Conservation (phyloP, 2,888 invertebrate species). For the Oconnorella tubifera region DNA sequence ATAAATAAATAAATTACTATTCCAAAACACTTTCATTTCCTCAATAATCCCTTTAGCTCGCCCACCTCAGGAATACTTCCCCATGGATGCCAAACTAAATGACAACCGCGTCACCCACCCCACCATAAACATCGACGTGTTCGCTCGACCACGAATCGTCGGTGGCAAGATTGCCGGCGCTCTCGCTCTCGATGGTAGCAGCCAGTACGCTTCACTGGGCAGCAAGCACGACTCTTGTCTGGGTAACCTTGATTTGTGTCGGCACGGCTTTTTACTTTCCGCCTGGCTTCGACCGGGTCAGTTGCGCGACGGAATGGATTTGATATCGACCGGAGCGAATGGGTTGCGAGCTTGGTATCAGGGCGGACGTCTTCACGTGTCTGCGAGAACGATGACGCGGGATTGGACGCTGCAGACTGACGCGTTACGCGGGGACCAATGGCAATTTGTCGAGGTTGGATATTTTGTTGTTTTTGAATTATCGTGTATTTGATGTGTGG, state of each 20-base stretch:
- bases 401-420: slow-evolving; percentile 26
- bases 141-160: slow-evolving; percentile 40
- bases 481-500: slow-evolving; percentile 1
- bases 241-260: slow-evolving; percentile 43
- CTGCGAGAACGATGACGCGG: slow-evolving; percentile 23
- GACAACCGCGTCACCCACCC: slow-evolving; percentile 37
- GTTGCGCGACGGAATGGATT: slow-evolving; percentile 40
- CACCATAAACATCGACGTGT: slow-evolving; percentile 35
- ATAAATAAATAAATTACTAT: no score
- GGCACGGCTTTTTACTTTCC: slow-evolving; percentile 27
- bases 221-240: slow-evolving; percentile 42
- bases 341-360: slow-evolving; percentile 44
- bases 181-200: slow-evolving; percentile 41
- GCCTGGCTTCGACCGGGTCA: slow-evolving; percentile 32
- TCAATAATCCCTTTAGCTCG: no score
- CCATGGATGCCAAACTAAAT: slow-evolving; percentile 39
- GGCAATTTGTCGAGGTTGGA: slow-evolving; percentile 51
- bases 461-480: not conserved
- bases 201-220: slow-evolving; percentile 43
- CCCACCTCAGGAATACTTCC: slow-evolving; percentile 42
- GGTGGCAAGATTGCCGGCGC: slow-evolving; percentile 45
- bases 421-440: slow-evolving; percentile 36
- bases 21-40: no score
- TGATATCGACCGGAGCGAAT: slow-evolving; percentile 47
- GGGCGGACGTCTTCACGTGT: slow-evolving; percentile 35